phyloP scores from a whole-genome alignment of 2,113 vertebrate genomes.

The Xiphias gladius region DNA sequence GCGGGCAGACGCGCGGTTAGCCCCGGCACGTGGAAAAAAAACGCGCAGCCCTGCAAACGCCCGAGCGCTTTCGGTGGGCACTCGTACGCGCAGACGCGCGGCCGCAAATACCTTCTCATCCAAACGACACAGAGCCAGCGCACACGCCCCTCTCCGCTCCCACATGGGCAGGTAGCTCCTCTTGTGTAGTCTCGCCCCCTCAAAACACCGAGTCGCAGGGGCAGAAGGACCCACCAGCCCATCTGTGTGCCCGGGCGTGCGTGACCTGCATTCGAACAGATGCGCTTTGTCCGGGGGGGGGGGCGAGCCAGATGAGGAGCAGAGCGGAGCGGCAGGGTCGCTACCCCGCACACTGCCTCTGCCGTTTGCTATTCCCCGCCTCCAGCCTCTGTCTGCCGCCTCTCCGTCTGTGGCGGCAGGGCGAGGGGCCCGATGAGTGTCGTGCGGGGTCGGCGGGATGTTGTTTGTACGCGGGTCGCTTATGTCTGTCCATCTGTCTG shows the following conservation, averaged over 20 bases:
- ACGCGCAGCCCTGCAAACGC: conserved; percentile 23
- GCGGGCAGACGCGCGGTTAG: conserved; percentile 17
- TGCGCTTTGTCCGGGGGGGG: conserved; percentile 74
- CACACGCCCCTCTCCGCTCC: background rate
- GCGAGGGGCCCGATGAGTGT: conserved; percentile 41
- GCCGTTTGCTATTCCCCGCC: conserved; percentile 52
- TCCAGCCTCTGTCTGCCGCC: conserved; percentile 29
- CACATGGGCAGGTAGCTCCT: conserved; percentile 30
- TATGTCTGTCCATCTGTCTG: conserved; percentile 22
- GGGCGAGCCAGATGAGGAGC: conserved; percentile 72
- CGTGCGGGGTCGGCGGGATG: conserved; percentile 20
- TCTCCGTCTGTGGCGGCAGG: conserved; percentile 37
- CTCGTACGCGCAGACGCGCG: conserved; percentile 6
- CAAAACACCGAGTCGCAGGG: conserved; percentile 73
- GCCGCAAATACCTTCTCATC: background rate
- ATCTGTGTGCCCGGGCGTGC: conserved; percentile 76
- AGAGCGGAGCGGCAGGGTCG: conserved; percentile 56
- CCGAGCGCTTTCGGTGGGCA: background rate
- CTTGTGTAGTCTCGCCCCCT: conserved; percentile 62
- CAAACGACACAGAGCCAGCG: background rate
- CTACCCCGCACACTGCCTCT: conserved; percentile 40
- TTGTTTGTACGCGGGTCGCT: conserved; percentile 8
- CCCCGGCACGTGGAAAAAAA: conserved; percentile 19
- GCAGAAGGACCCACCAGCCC: conserved; percentile 58
- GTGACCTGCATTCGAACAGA: conserved; percentile 79